Evolutionary conservation across 1,140 invertebrate species (phyloP), one percentile per base, ranked within the genome.

Genomic region (Oryctes rhinoceros): DNA sequence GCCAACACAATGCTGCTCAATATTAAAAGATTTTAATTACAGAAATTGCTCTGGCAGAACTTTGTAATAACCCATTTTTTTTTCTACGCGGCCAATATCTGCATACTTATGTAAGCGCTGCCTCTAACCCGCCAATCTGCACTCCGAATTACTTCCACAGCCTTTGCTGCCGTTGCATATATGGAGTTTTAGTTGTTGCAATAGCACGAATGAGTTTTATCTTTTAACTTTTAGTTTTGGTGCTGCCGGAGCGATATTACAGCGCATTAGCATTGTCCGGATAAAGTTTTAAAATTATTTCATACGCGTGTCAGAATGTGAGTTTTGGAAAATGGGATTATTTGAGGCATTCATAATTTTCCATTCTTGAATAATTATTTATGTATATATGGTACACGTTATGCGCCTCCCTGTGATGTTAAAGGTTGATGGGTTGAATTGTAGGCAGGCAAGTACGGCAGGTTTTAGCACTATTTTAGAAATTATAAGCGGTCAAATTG

Each of bases 1-100:
- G 24, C 24, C 24, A 30, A 2, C 24, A 59, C 18, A 59, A 3
- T 59, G 53, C 15, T n/a, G 15, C 15, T 13, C 3, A 59, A 59
- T 59, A 59, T 7, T 59, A 59, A 59, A 59, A 59, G 53, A 59
- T 59, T 59, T 59, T 59, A 59, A 59, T 59, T 59, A 59, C 53
- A 44, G 53, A 59, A 59, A 6, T 59, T 59, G 13, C 53, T 2
- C 3, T 59, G 53, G 53, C n/a, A 15, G 53, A 59, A 18, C 53
- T 59, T 59, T 59, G 53, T 59, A 18, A 59, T 18, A 59, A 59
- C 6, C 53, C 15, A 1, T 0, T 15, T 59, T 18, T 18, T 59
- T 59, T 15, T 59, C 18, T 18, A 2, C 5, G 39, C 39, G 39
- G 24, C 24, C 5, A 44, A 44, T 44, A 44, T 44, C 39, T 10